Percentiles rank a stretch among this genome's conserved stretches.
phyloP scores from a whole-genome alignment of 2,797 vertebrate species.

The Lithobates pipiens region DNA sequence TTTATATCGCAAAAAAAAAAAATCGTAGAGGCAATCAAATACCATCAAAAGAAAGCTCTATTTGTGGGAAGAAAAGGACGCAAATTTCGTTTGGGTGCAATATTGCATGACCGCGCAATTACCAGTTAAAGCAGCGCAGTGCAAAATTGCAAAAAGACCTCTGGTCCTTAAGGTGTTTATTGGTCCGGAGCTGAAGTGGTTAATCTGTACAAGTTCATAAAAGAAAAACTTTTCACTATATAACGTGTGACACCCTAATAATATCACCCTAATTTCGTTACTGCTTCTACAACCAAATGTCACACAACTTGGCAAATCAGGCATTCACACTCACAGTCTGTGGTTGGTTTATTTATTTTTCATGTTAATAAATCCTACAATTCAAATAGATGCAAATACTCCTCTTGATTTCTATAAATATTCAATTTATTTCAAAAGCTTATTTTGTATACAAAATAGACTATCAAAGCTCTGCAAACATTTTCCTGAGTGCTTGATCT shows the following conservation, averaged over 20 bases:
- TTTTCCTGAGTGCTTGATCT: slow-evolving; percentile 62
- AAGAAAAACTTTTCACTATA: background rate
- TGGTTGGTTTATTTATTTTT: slow-evolving; percentile 1
- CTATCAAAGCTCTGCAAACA: slow-evolving; percentile 52
- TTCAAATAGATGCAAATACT: slow-evolving; percentile 30
- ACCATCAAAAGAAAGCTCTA: no score
- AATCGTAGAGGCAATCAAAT: no score
- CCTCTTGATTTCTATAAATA: slow-evolving; percentile 56
- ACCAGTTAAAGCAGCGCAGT: no score
- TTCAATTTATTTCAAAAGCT: slow-evolving; percentile 60
- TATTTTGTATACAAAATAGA: slow-evolving; percentile 61
- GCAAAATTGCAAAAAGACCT: no score
- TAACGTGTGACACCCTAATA: background rate
- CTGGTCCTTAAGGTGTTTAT: no score
- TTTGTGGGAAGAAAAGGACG: no score
- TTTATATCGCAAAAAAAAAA: no score
- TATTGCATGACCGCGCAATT: no score
- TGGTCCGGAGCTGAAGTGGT: no score
- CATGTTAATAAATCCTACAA: slow-evolving; percentile 23
- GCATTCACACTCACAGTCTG: background rate
- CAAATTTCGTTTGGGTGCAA: no score
- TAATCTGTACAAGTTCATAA: background rate
- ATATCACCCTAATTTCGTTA: background rate
- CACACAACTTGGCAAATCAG: slow-evolving; percentile 1
- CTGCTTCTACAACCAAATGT: background rate